phyloP scores from a whole-genome alignment of 1,140 invertebrate genomes.

The Acromyrmex charruanus region DNA sequence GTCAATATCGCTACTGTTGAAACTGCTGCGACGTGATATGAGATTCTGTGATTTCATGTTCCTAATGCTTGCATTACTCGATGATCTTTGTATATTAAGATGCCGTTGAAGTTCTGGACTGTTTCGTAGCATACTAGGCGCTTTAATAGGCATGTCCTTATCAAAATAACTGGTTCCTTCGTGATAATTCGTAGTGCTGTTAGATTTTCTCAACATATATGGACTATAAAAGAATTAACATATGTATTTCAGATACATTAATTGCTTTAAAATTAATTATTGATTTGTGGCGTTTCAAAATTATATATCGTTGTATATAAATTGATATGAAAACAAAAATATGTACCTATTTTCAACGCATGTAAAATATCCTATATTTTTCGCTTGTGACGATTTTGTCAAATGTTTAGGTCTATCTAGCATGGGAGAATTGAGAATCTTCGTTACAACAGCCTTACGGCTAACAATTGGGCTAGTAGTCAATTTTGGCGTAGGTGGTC shows the following conservation, averaged over 20 bases:
- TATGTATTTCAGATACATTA: neutral
- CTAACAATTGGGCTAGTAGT: conserved; percentile 79
- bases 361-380: conserved; percentile 80
- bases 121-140: conserved; percentile 67
- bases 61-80: conserved; percentile 79
- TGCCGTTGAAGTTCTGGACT: conserved; percentile 74
- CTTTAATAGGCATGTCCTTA: conserved; percentile 67
- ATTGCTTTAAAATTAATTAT: neutral
- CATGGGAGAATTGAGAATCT: conserved; percentile 74
- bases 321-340: neutral
- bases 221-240: conserved; percentile 68
- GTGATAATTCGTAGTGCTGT: conserved; percentile 79
- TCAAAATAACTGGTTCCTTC: conserved; percentile 69
- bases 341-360: conserved; percentile 78
- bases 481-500: conserved; percentile 78
- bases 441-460: conserved; percentile 74
- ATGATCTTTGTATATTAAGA: conserved; percentile 78
- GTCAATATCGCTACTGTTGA: conserved; percentile 76
- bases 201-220: conserved; percentile 81
- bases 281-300: neutral
- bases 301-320: neutral
- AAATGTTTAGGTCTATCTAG: conserved; percentile 77
- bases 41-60: conserved; percentile 74
- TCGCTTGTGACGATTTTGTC: conserved; percentile 73
- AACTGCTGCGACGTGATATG: conserved; percentile 75